Evolutionary conservation across 64 coral and sea anemone species (phyloP).

Genomic region (Catalaphyllia jardinei): DNA sequence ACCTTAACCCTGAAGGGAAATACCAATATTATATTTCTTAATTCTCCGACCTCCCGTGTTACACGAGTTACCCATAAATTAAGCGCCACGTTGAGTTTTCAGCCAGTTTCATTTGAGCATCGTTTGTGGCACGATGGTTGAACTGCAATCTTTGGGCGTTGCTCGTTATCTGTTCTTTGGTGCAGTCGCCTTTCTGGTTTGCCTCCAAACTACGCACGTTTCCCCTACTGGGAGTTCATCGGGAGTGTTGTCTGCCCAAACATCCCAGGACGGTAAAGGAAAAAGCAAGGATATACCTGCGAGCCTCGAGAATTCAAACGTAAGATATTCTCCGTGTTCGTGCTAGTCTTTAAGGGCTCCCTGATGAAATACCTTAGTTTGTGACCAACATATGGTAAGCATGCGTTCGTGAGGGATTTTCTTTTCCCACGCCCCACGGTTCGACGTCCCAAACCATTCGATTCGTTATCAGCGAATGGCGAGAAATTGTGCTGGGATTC

Average conservation of each 20-base stretch:
- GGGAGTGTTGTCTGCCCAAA: neutral
- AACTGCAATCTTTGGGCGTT: neutral
- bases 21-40: constrained; percentile 42
- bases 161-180: neutral
- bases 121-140: neutral
- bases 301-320: constrained; percentile 12
- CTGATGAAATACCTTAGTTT: neutral
- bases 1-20: constrained; percentile 47
- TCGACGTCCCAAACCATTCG: neutral
- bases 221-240: neutral
- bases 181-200: neutral
- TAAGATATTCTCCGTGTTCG: constrained; percentile 10
- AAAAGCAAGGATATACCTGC: neutral
- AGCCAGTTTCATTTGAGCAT: neutral
- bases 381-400: neutral
- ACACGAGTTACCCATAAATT: neutral
- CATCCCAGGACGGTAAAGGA: neutral
- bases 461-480: neutral
- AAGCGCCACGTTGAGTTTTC: neutral
- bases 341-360: neutral
- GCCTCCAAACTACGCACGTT: neutral
- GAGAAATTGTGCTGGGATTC: neutral
- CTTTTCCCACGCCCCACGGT: constrained; percentile 12
- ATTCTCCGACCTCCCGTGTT: constrained; percentile 21
- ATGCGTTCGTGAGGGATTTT: neutral